A percentile compares a stretch with the other conserved stretches of the same genome.
phyloP scores from a whole-genome alignment of 2,113 vertebrate species.

The Riparia riparia region DNA sequence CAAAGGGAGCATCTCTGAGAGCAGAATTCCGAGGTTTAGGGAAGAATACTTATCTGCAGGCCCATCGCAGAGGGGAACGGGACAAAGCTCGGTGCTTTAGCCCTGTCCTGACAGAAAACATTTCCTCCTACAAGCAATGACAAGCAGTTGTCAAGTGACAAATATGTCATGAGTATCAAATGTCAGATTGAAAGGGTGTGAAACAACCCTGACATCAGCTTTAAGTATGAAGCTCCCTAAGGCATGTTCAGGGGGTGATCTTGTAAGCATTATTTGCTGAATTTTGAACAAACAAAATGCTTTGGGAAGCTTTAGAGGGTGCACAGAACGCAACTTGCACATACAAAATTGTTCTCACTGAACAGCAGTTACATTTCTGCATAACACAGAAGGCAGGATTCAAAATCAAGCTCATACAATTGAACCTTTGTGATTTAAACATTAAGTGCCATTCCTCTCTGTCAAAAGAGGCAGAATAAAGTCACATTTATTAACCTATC shows the following conservation, averaged over 20 bases:
- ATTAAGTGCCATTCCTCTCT: not conserved
- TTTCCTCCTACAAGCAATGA: not conserved
- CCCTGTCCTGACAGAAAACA: not conserved
- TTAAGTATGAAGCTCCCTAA: not conserved
- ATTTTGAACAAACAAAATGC: not conserved
- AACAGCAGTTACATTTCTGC: not conserved
- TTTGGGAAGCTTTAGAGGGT: not conserved
- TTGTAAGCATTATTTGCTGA: not conserved
- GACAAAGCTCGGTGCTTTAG: not conserved
- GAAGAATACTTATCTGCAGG: not conserved
- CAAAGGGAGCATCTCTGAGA: not conserved
- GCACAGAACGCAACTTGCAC: not conserved
- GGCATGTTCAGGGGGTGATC: not conserved
- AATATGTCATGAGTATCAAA: not conserved
- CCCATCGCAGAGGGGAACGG: not conserved
- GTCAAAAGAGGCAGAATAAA: not conserved
- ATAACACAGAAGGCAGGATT: not conserved
- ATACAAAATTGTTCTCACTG: not conserved
- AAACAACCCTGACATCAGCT: constrained; percentile 19
- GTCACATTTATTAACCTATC: not conserved
- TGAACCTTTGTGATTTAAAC: not conserved
- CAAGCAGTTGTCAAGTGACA: constrained; percentile 4
- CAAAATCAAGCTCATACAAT: not conserved
- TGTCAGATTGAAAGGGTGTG: not conserved
- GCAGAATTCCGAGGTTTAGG: not conserved